Base-by-base conservation (phyloP, 2,797 vertebrate species). In the Aeoliscus strigatus region DNA sequence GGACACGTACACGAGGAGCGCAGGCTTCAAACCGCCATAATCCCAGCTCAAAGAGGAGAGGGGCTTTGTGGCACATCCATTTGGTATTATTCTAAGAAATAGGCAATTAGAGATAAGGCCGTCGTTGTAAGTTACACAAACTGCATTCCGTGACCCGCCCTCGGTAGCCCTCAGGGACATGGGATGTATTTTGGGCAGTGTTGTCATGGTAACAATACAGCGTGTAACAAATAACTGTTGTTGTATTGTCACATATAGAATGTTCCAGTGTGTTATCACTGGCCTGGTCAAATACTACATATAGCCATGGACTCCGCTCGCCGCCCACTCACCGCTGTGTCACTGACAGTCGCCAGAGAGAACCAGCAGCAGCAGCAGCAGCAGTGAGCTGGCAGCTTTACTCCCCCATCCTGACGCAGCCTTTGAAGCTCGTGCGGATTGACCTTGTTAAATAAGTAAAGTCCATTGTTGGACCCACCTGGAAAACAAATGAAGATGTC, bases 71-170 rank as follows among this genome's bases (percentile, higher is more conserved):
- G 49, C 62, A 73, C 60, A 58, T 76, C 73, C 74, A 77, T 68
- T 77, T 61, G 46, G 61, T 79, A 70, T 83, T 85, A 84, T 84
- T 84, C 72, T 81, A 82, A 82, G 73, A 83, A 86, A 85, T 82
- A 53, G 77, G 79, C 83, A 83, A 84, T 85, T 86, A 79, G 60
- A 77, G 84, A 84, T 82, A 83, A 82, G 75, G 57, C 46, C 32
- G 43, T 43, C 28, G 63, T 61, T 66, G 39, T 58, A 46, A 14
- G 39, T 70, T 49, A 49, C 66, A 72, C n/a, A 31, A 49, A 68
- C 52, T 44, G 39, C 47, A 63, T 55, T 54, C 35, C 49, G 25
- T 15, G 23, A 15, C 50, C 32, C 49, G 54, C 30, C 49, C 47
- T 36, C 3, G 14, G 27, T 4, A n/a, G 32, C 52, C 38, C 55